Conservation (phyloP, 1,140 invertebrate species). For the Macrostomum lignano region DNA sequence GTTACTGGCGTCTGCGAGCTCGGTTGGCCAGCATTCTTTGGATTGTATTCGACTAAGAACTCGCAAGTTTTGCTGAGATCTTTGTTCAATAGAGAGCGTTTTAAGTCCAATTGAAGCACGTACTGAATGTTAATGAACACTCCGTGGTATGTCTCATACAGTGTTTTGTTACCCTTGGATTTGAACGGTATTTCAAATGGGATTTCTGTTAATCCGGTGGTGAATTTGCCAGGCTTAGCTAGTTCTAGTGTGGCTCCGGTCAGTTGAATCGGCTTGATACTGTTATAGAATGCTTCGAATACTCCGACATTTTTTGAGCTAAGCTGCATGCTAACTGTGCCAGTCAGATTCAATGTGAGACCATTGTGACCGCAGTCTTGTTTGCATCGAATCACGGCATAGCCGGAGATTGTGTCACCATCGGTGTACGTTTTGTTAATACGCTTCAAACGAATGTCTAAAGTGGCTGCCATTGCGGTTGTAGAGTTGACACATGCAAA, state of each 20-base stretch:
- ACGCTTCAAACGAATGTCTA: slow-evolving; percentile 46
- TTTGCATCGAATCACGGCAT: slow-evolving; percentile 44
- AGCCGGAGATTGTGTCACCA: slow-evolving; percentile 48
- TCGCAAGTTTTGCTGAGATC: slow-evolving; percentile 48
- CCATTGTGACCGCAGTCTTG: slow-evolving; percentile 65
- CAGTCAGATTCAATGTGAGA: slow-evolving; percentile 52
- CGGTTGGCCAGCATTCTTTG: slow-evolving; percentile 12
- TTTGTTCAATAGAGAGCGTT: slow-evolving; percentile 59
- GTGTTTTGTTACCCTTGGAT: slow-evolving; percentile 35
- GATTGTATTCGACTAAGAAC: slow-evolving; percentile 64
- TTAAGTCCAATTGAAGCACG: slow-evolving; percentile 53
- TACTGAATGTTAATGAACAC: slow-evolving; percentile 76
- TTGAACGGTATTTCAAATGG: slow-evolving; percentile 65
- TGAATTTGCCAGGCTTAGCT: slow-evolving; percentile 49
- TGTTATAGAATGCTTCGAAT: slow-evolving; percentile 69
- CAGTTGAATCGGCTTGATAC: slow-evolving; percentile 57
- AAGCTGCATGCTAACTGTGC: slow-evolving; percentile 56
- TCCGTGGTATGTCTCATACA: slow-evolving; percentile 85
- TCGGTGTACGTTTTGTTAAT: slow-evolving; percentile 50
- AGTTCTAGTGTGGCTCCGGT: slow-evolving; percentile 49
- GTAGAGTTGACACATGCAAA: too few relatives aligned
- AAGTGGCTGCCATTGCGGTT: too few relatives aligned
- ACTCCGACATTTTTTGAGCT: slow-evolving; percentile 74
- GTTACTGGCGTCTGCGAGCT: slow-evolving; percentile 32
- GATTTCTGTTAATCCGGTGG: slow-evolving; percentile 56